A percentile compares a stretch with the other conserved stretches of the same genome.
phyloP scores from a whole-genome alignment of 1,140 invertebrate genomes.

The Ditylenchus dipsaci region DNA sequence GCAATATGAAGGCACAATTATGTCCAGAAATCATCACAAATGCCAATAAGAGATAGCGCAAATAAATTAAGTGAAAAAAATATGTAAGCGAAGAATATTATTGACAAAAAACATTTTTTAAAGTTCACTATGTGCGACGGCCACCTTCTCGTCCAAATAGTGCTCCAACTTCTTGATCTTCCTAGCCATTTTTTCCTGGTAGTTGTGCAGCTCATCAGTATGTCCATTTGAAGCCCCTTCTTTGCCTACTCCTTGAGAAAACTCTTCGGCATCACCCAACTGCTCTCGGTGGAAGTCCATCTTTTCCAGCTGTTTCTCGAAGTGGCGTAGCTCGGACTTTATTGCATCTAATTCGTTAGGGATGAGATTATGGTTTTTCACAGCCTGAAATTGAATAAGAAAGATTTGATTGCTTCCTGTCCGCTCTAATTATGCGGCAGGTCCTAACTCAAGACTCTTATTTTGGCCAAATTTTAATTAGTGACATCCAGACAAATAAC shows the following conservation, averaged over 20 bases:
- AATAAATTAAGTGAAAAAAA: no score
- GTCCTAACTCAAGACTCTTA: no score
- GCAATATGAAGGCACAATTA: no score
- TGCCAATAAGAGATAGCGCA: no score
- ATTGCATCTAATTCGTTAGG: slow-evolving; percentile 34
- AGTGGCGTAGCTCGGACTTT: slow-evolving; percentile 31
- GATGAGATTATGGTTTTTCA: slow-evolving; percentile 19
- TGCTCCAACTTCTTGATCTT: slow-evolving; percentile 28
- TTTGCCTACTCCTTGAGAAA: background rate
- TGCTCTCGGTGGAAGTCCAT: slow-evolving; percentile 27
- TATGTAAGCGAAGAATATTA: no score
- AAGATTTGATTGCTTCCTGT: background rate
- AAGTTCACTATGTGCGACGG: slow-evolving; percentile 4
- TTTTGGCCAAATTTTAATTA: no score
- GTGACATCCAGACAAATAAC: no score
- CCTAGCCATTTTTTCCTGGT: slow-evolving; percentile 24
- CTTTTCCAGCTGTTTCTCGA: slow-evolving; percentile 26
- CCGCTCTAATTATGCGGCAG: no score
- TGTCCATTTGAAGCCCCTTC: slow-evolving; percentile 14
- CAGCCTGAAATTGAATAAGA: slow-evolving; percentile 11
- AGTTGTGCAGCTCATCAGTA: slow-evolving; percentile 8
- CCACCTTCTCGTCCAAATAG: slow-evolving; percentile 32
- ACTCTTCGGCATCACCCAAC: slow-evolving; percentile 18
- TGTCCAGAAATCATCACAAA: no score
- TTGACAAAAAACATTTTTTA: background rate